Percentiles rank a stretch among this genome's conserved stretches.
phyloP scores from a whole-genome alignment of 2,113 vertebrate species.

The Salvator merianae region DNA sequence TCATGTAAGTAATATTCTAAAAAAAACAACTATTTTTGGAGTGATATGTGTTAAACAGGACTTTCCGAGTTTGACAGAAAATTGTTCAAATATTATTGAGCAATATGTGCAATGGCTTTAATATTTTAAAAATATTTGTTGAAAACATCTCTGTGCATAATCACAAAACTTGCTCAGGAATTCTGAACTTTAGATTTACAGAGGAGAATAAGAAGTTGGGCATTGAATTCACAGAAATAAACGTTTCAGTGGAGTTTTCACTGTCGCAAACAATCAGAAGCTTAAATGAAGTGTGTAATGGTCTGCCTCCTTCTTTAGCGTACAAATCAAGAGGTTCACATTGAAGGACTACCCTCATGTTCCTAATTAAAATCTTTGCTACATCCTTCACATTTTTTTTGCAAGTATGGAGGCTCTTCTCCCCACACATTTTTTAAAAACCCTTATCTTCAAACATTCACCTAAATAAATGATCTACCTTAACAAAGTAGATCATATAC shows the following conservation, averaged over 20 bases:
- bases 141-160: neutral
- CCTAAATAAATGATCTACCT: conserved; percentile 61
- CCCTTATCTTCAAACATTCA: conserved; percentile 66
- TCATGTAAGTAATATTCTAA: neutral
- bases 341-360: conserved; percentile 54
- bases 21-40: neutral
- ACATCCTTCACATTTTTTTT: conserved; percentile 59
- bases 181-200: conserved; percentile 40
- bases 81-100: neutral
- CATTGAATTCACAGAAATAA: conserved; percentile 32
- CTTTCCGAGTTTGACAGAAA: neutral
- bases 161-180: conserved; percentile 26
- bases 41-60: neutral
- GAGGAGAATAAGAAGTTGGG: conserved; percentile 36
- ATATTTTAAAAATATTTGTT: conserved; percentile 34
- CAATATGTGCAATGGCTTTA: conserved; percentile 38
- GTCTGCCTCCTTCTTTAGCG: conserved; percentile 56
- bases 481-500: conserved; percentile 65
- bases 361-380: conserved; percentile 60
- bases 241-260: conserved; percentile 33
- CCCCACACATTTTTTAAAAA: conserved; percentile 40
- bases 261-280: conserved; percentile 46
- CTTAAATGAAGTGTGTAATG: conserved; percentile 30
- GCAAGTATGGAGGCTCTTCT: conserved; percentile 48
- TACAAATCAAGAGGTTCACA: conserved; percentile 34